Evolutionary conservation across 1,140 invertebrate genomes (phyloP).

Genomic region (Drosophila truncata): DNA sequence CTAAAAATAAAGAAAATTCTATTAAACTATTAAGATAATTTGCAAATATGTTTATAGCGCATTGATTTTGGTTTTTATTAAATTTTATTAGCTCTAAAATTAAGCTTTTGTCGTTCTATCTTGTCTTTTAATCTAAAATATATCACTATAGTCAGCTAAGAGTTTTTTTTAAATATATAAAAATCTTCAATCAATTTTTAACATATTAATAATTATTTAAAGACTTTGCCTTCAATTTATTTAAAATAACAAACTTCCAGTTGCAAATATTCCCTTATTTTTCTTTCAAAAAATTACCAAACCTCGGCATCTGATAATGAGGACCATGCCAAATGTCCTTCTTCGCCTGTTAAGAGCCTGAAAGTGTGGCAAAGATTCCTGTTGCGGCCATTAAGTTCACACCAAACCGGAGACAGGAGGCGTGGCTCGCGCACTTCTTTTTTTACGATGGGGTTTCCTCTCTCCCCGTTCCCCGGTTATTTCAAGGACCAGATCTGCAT

Average conservation of each 20-base stretch:
- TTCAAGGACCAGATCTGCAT: constrained; percentile 55
- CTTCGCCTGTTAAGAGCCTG: constrained; percentile 43
- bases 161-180: too few relatives aligned
- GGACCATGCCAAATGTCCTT: constrained; percentile 12
- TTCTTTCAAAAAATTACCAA: neutral
- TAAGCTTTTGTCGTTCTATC: too few relatives aligned
- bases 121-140: too few relatives aligned
- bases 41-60: too few relatives aligned
- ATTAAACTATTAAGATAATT: too few relatives aligned
- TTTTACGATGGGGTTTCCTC: constrained; percentile 45
- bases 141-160: too few relatives aligned
- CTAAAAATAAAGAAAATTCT: neutral
- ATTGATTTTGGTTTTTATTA: too few relatives aligned
- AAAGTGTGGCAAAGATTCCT: constrained; percentile 60
- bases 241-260: neutral
- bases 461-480: constrained; percentile 26
- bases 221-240: too few relatives aligned
- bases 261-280: neutral
- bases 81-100: too few relatives aligned
- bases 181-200: too few relatives aligned
- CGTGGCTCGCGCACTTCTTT: constrained; percentile 70
- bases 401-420: constrained; percentile 25
- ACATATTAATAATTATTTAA: too few relatives aligned
- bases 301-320: constrained; percentile 24
- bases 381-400: constrained; percentile 62